Conservation (phyloP, 2,797 vertebrate species). For the Urocyon cinereoargenteus region DNA sequence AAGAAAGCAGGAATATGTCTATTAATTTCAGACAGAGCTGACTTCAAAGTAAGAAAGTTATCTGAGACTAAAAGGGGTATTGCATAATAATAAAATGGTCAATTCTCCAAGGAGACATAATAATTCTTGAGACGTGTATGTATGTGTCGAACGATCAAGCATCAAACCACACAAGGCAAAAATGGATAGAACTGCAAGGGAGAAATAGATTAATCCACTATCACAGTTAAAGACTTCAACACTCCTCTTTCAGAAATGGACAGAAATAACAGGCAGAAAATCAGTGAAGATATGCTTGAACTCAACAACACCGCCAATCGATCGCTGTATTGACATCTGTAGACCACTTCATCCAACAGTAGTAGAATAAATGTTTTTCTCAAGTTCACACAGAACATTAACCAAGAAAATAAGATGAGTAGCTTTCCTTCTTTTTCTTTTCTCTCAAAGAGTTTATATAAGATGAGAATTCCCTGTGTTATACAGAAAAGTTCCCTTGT, state of each 20-base stretch:
- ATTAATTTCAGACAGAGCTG: neutral
- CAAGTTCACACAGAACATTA: neutral
- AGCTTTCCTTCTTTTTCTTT: neutral
- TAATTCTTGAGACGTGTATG: neutral
- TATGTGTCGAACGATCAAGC: neutral
- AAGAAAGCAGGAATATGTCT: neutral
- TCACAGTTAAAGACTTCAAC: neutral
- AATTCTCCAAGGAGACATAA: neutral
- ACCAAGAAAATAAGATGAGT: conserved; percentile 12
- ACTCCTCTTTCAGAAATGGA: neutral
- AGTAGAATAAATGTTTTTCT: conserved; percentile 18
- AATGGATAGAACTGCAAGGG: neutral
- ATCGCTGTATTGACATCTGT: neutral
- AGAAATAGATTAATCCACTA: neutral
- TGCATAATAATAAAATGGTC: neutral
- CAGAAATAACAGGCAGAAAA: neutral
- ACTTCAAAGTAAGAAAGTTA: neutral
- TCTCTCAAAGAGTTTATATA: neutral
- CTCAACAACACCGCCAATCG: neutral
- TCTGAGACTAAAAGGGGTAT: neutral
- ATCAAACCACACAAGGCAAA: neutral
- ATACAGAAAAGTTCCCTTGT: neutral
- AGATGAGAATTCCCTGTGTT: neutral
- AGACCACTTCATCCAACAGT: neutral
- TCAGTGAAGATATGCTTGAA: neutral